These are phyloP conservation scores for Crotalus horridus DNA, from an alignment of 2,113 vertebrate genomes.

Conservation along the genomic window DNA sequence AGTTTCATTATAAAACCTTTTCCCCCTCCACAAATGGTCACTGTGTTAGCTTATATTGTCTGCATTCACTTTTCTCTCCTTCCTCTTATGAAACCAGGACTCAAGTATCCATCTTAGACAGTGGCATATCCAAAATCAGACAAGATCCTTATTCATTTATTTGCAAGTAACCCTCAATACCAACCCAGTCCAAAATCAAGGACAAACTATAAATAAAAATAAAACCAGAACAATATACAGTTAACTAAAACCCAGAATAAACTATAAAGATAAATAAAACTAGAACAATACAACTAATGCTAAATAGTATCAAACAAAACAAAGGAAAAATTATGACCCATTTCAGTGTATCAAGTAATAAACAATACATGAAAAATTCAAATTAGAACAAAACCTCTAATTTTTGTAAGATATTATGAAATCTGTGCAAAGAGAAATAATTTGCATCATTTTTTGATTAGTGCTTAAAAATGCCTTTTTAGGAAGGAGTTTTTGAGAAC, in stretches of 20 bases:
- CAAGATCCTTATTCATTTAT: not conserved
- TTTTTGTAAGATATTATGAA: not conserved
- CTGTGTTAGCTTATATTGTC: slow-evolving; percentile 42
- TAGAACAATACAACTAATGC: not conserved
- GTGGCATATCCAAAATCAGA: not conserved
- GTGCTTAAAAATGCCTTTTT: not conserved
- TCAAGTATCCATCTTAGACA: not conserved
- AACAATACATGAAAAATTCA: not conserved
- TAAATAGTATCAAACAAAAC: not conserved
- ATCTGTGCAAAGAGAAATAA: not conserved
- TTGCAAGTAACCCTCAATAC: not conserved
- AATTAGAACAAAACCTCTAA: not conserved
- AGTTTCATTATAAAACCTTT: not conserved
- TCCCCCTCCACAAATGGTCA: not conserved
- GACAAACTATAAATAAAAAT: not conserved
- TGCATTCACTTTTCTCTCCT: slow-evolving; percentile 10
- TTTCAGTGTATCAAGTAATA: not conserved
- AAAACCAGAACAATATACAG: not conserved
- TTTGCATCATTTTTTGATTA: not conserved
- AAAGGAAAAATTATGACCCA: not conserved
- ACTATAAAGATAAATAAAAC: not conserved
- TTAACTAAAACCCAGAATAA: not conserved
- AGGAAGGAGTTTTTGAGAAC: not conserved
- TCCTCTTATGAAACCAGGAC: not conserved
- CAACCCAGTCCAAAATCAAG: not conserved